Conservation (phyloP, 64 coral and sea anemone genomes). For the Dendronephthya gigantea region DNA sequence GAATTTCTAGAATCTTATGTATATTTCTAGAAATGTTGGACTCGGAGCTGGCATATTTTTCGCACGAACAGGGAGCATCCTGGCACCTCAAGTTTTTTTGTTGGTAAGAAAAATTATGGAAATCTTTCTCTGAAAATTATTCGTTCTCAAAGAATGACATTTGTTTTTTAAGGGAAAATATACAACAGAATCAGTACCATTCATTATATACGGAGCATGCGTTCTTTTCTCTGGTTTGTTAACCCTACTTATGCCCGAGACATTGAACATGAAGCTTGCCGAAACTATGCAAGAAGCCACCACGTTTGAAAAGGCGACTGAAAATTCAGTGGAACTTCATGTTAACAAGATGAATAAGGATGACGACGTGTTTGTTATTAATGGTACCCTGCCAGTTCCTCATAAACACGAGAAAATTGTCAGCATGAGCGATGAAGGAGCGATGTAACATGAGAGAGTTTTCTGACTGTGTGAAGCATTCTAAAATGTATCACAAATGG, state of each 20-base stretch:
- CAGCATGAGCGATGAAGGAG: not conserved
- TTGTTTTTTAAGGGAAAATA: not conserved
- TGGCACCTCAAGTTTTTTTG: not conserved
- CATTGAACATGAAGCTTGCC: not conserved
- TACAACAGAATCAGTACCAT: not conserved
- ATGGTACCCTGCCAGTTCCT: not conserved
- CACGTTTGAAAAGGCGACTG: not conserved
- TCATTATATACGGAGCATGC: not conserved
- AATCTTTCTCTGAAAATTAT: not conserved
- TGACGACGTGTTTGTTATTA: too few species aligned
- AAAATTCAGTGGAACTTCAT: not conserved
- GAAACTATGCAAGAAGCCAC: not conserved
- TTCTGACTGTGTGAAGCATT: too few species aligned
- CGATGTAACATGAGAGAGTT: too few species aligned
- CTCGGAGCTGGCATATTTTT: constrained; percentile 1
- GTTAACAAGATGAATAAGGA: not conserved
- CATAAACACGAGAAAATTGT: not conserved
- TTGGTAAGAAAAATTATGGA: not conserved
- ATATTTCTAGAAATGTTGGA: not conserved
- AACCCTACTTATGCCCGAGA: not conserved
- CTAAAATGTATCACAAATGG: too few species aligned
- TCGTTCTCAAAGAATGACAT: not conserved
- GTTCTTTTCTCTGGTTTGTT: not conserved
- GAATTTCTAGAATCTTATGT: not conserved
- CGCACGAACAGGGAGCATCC: not conserved